These are phyloP conservation scores for Chorisops tibialis DNA, from an alignment of 2,888 invertebrate genomes.

Conservation along the genomic window DNA sequence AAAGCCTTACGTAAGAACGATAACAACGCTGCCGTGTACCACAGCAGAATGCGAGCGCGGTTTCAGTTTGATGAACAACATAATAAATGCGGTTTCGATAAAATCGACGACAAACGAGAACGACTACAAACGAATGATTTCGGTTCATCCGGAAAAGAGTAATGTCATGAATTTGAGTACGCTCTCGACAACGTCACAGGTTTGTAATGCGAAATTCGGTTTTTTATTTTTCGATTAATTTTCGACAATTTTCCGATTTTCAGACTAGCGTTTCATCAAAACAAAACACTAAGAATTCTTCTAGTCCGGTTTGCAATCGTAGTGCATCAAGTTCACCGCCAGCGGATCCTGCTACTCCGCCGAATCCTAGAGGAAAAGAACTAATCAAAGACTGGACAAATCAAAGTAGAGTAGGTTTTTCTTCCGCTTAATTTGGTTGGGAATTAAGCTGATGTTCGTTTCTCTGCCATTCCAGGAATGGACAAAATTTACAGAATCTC, in stretches of 20 bases:
- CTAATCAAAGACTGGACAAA: conserved; percentile 54
- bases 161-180: conserved; percentile 43
- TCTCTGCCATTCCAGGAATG: no score
- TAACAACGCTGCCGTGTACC: no score
- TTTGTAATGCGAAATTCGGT: no score
- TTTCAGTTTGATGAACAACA: no score
- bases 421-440: no score
- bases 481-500: conserved; percentile 91
- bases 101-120: conserved; percentile 19
- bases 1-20: no score
- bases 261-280: conserved; percentile 40
- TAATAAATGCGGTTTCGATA: background rate
- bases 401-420: conserved; percentile 35
- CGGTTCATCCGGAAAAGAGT: conserved; percentile 40
- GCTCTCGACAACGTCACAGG: conserved; percentile 46
- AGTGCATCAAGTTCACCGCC: conserved; percentile 49
- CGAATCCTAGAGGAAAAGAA: conserved; percentile 42
- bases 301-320: conserved; percentile 41
- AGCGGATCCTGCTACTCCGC: conserved; percentile 40
- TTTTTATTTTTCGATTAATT: no score
- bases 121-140: conserved; percentile 28
- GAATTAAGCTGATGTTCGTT: no score
- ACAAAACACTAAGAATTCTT: conserved; percentile 23
- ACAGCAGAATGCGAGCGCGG: no score
- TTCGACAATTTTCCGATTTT: background rate